These are phyloP conservation scores for Dynastes hyllus DNA, from an alignment of 2,888 invertebrate species.

Conservation along the genomic window DNA sequence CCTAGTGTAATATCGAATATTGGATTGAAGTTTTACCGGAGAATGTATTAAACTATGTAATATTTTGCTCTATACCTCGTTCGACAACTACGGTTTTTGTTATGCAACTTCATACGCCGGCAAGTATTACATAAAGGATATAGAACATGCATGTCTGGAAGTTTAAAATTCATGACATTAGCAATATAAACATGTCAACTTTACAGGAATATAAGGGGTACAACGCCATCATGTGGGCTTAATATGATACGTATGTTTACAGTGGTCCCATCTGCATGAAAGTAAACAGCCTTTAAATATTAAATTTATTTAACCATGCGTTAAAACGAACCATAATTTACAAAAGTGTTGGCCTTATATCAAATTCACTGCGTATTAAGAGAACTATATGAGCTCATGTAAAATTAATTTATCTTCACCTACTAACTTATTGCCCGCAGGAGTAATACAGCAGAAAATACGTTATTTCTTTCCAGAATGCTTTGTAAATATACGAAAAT, in stretches of 20 bases:
- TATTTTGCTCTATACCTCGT: no score
- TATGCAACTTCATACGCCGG: constrained; percentile 17
- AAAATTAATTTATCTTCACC: neutral
- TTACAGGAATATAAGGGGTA: neutral
- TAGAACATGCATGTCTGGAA: neutral
- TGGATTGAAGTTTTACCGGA: no score
- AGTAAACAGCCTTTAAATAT: constrained; percentile 28
- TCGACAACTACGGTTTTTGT: no score
- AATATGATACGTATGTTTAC: constrained; percentile 13
- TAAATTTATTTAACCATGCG: constrained; percentile 23
- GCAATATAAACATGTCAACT: constrained; percentile 3
- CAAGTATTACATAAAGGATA: neutral
- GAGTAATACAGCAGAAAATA: neutral
- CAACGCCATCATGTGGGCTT: neutral
- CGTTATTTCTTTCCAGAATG: neutral
- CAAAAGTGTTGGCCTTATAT: neutral
- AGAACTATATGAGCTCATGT: neutral
- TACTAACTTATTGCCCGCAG: neutral
- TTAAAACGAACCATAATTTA: neutral
- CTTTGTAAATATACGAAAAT: neutral
- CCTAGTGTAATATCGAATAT: no score
- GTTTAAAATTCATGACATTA: constrained; percentile 6
- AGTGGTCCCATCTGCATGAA: constrained; percentile 26
- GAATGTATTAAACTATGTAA: no score
- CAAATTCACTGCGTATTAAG: neutral